Evolutionary conservation across 2,797 vertebrate species (phyloP), one percentile per base, ranked within the genome.

Genomic region (Amniataba percoides): DNA sequence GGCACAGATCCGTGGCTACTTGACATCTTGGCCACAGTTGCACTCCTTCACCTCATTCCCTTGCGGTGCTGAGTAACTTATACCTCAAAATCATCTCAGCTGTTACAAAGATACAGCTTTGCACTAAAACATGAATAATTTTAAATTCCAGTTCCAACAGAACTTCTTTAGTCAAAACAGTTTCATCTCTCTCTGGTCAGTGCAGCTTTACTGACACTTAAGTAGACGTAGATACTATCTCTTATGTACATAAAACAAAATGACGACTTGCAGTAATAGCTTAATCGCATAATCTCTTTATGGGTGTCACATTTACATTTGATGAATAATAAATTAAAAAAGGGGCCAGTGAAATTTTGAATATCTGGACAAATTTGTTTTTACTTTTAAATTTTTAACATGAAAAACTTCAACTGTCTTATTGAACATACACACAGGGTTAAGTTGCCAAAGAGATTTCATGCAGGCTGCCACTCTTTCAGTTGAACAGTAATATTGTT

Each of bases 1-100:
- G 89, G 79, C 83, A 63, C 85, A 87, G 65, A 66, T 73, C 56
- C 18, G 43, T 46, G 0, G 64, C 70, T 57, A 74, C 74, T 80
- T 86, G 78, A 82, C 75, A 77, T 85, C 71, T 77, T 72, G 74
- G 65, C 71, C 65, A 34, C 23, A 15, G 16, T 11, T 66, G 60
- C 55, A 63, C 75, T 74, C 55, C 49, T 42, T 85, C 40, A 75
- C 67, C 62, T 74, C 18, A 14, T 57, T 66, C 1, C 2, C 39
- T 34, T 12, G 65, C 10, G 9, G 10, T 36, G 14, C 53, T 42
- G 14, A 65, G 55, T 46, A 18, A 21, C 64, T 31, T 42, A 7
- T 12, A 66, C 31, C 55, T 10, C 3, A 48, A 55, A 55, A 53
- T 11, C 18, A 36, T 70, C 25, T 63, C 42, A 49, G 21, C 14